phyloP scores from a whole-genome alignment of 2,797 vertebrate species.

The Propithecus perrieri region DNA sequence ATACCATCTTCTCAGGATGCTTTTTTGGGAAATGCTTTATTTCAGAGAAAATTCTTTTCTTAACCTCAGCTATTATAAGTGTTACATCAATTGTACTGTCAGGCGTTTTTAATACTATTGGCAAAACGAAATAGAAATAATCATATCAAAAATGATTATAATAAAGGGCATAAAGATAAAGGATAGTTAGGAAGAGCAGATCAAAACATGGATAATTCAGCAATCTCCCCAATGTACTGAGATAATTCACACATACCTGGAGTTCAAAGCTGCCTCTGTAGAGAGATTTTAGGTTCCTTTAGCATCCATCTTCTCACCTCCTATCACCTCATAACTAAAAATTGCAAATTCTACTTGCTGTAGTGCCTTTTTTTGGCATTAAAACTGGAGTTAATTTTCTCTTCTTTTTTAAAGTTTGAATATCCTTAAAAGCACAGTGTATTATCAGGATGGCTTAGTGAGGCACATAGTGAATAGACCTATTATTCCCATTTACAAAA shows the following conservation, averaged over 20 bases:
- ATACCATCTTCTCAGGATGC: conserved; percentile 60
- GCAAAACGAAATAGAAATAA: conserved; percentile 20
- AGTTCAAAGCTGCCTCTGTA: background rate
- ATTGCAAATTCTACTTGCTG: background rate
- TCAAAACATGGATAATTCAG: background rate
- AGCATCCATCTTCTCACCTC: background rate
- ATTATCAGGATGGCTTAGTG: background rate
- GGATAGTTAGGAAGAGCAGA: background rate
- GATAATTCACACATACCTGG: background rate
- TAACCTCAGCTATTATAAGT: conserved; percentile 51
- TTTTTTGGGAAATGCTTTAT: conserved; percentile 57
- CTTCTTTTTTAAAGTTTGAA: background rate
- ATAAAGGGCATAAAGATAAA: conserved; percentile 31
- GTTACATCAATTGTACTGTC: background rate
- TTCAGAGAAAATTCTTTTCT: conserved; percentile 50
- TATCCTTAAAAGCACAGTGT: background rate
- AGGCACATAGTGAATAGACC: background rate
- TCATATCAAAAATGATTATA: conserved; percentile 17
- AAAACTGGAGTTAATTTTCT: background rate
- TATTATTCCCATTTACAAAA: background rate
- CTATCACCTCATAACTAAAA: background rate
- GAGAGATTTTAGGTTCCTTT: background rate
- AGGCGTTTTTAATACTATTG: background rate
- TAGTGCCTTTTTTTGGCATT: background rate
- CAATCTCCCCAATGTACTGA: background rate